Conservation (phyloP, 1,140 invertebrate genomes). For the Triops cancriformis region DNA sequence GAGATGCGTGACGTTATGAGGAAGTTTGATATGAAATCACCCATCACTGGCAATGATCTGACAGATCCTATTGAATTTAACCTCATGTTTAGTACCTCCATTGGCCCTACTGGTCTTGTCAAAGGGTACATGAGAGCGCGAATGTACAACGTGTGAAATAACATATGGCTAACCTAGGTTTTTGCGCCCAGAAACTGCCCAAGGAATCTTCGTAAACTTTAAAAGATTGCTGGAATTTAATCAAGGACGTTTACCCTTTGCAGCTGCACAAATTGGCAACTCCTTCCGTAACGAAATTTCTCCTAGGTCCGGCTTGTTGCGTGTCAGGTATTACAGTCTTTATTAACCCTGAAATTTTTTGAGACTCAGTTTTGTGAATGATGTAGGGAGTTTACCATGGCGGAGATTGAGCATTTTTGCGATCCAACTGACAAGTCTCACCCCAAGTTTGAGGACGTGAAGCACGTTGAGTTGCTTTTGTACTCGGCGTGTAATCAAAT, state of each 20-base stretch:
- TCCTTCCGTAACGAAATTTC: slow-evolving; percentile 99
- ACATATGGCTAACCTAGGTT: slow-evolving; percentile 47
- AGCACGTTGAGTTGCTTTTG: slow-evolving; percentile 62
- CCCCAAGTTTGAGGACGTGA: slow-evolving; percentile 76
- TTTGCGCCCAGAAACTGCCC: slow-evolving; percentile 94
- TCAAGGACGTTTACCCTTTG: slow-evolving; percentile 92
- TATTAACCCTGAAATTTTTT: background rate
- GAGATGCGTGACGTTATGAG: slow-evolving; percentile 77
- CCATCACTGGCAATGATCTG: slow-evolving; percentile 85
- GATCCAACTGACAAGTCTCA: slow-evolving; percentile 82
- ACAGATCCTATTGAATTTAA: slow-evolving; percentile 96
- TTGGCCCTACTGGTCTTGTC: slow-evolving; percentile 86
- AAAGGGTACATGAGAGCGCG: slow-evolving; percentile 56
- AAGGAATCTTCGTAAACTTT: slow-evolving; percentile 99
- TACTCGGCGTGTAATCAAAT: slow-evolving; percentile 97
- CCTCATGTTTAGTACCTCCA: slow-evolving; percentile 95
- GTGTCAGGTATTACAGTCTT: slow-evolving; percentile 55
- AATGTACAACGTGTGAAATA: background rate
- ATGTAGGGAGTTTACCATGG: slow-evolving; percentile 93
- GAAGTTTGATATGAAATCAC: slow-evolving; percentile 90
- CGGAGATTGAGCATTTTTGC: slow-evolving; percentile 99
- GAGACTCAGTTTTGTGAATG: slow-evolving; percentile 24
- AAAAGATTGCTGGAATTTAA: slow-evolving; percentile 95
- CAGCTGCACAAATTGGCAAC: slow-evolving; percentile 95
- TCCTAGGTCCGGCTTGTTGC: slow-evolving; percentile 87